Evolutionary conservation across 1,140 invertebrate species (phyloP).

Genomic region (Drosophila micromelanica): DNA sequence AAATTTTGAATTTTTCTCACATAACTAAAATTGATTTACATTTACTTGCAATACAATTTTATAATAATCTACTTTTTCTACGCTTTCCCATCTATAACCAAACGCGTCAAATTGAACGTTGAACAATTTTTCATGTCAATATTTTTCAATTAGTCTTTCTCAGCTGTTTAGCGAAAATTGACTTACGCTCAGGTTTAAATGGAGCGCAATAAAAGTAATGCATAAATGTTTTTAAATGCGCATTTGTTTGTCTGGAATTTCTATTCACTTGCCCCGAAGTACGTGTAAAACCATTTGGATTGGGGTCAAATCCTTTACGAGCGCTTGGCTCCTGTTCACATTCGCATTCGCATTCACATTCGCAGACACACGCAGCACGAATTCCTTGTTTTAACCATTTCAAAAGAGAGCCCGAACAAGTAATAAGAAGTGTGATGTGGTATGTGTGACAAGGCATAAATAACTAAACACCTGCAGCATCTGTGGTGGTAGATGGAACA

Average conservation of each 20-base stretch:
- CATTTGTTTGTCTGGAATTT: slow-evolving; percentile 51
- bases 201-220: slow-evolving; percentile 57
- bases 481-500: slow-evolving; percentile 25
- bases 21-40: too few species aligned
- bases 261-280: slow-evolving; percentile 37
- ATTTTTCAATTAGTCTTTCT: not conserved
- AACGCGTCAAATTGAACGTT: too few species aligned
- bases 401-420: slow-evolving; percentile 40
- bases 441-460: slow-evolving; percentile 78
- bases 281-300: slow-evolving; percentile 45
- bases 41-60: too few species aligned
- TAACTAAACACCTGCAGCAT: slow-evolving; percentile 81
- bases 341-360: not conserved
- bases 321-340: slow-evolving; percentile 12
- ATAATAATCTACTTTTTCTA: too few species aligned
- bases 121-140: not conserved
- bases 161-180: slow-evolving; percentile 13
- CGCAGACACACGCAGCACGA: slow-evolving; percentile 35
- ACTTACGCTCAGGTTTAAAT: slow-evolving; percentile 37
- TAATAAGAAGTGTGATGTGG: slow-evolving; percentile 46
- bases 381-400: slow-evolving; percentile 68
- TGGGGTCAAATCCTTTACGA: slow-evolving; percentile 58
- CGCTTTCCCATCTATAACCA: too few species aligned
- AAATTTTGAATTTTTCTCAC: too few species aligned
- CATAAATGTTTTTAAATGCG: slow-evolving; percentile 57